Evolutionary conservation across 2,888 invertebrate genomes (phyloP), one percentile per base, ranked within the genome.

Genomic region (Cheilosia soror): DNA sequence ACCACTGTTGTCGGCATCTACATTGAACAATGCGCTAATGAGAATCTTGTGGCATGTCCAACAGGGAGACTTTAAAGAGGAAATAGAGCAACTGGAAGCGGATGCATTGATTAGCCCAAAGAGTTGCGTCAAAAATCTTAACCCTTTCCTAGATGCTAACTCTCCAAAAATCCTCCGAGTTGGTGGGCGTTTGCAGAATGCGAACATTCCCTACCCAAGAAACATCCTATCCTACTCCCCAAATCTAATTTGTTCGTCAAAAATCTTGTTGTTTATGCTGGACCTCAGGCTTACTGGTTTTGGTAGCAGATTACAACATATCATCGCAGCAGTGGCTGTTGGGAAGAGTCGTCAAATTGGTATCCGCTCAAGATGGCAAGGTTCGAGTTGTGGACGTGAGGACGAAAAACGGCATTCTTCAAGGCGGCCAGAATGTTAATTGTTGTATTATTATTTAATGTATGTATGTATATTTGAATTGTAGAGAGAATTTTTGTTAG

Each of bases 151-250:
- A 87, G 27, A 53, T 13, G 51, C 2, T 13, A n/a, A 27, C 25
- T 5, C 29, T n/a, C n/a, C 5, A n/a, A 53, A 53, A 31, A 15
- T 53, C 13, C 29, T 53, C n/a, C 31, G 13, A 29, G 29, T 53
- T 53, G 53, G 31, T 53, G 29, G 53, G 29, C 53, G n/a, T 53
- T 31, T 7, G 53, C 53, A 29, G 53, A 27, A 53, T 60, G 79
- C 89, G 25, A 37, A 75, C 7, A 20, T 87, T 13, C 63, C 75
- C 20, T 78, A 68, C 15, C 49, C 78, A 69, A 65, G 27, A 88
- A 87, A 58, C 86, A 87, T 84, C 88, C 87, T 0, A 86, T 88
- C 4, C 37, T 89, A 7, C 51, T 89, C 13, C 88, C 88, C 4
- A 65, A 82, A 55, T 47, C 55, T 13, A 29, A 76, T 42, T 37